Evolutionary conservation across 35 echinoderm and acorn worm species (phyloP), one percentile per base, ranked within the genome.

Genomic region (Eucidaris tribuloides): DNA sequence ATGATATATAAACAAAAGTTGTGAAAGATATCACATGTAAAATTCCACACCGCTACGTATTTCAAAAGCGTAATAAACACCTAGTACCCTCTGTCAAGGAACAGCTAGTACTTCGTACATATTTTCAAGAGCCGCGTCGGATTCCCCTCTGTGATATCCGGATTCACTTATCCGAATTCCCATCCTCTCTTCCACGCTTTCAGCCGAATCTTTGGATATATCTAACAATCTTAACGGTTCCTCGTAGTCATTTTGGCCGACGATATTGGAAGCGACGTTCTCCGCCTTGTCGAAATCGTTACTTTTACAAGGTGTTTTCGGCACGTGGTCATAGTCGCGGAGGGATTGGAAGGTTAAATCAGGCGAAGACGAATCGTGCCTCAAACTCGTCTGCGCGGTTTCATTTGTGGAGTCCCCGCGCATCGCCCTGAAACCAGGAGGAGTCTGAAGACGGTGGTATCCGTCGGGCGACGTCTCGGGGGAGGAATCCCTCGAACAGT

Each of bases 171-270:
- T 52, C 9, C n/a, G 48, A 11, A 11, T 15, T 64, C 61, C 37
- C 61, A 17, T 64, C 28, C 37, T 40, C 36, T 41, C 7, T 41
- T 44, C 24, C 68, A 25, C 24, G 0, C 14, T n/a, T 74, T 40
- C 2, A 42, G 35, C 48, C n/a, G n/a, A 52, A n/a, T 74, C 38
- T 44, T 74, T 74, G 2, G 68, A n/a, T 42, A 35, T 36, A n/a
- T 40, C 6, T 11, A 74, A 74, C 18, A 74, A 14, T 22, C 44
- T 74, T 1, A 74, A 22, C 30, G 68, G 68, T 40, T 74, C 68
- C 38, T 74, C 68, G 68, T 74, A 74, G 44, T 74, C 44, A 44
- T 74, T 74, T 5, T 74, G n/a, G n/a, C n/a, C n/a, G n/a, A n/a
- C n/a, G n/a, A n/a, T n/a, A n/a, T 40, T 0, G 68, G 2, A 13